Evolutionary conservation across 2,113 vertebrate species (phyloP).

Genomic region (Psephotus haematonotus): DNA sequence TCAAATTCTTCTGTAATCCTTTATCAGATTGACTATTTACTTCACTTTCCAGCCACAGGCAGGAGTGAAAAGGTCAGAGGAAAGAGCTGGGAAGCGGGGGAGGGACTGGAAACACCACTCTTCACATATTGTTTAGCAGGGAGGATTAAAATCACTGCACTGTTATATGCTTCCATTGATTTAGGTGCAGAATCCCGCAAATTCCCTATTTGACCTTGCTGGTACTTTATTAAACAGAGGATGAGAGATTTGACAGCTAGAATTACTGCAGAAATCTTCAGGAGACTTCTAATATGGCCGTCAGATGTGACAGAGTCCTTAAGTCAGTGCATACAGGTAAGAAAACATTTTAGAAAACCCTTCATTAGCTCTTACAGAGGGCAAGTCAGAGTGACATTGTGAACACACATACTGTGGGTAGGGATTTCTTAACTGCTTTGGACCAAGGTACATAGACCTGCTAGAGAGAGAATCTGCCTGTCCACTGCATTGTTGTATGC

Average conservation of each 20-base stretch:
- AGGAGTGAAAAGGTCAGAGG: not conserved
- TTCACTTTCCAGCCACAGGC: not conserved
- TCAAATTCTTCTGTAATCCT: not conserved
- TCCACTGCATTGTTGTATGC: not conserved
- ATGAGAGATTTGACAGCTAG: not conserved
- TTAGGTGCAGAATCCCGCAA: not conserved
- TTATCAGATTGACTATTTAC: not conserved
- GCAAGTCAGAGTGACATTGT: not conserved
- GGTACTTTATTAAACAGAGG: not conserved
- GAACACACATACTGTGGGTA: not conserved
- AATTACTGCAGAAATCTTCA: not conserved
- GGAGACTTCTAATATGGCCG: not conserved
- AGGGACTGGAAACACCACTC: not conserved
- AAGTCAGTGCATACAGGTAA: not conserved
- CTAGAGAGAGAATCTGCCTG: not conserved
- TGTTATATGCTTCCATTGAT: not conserved
- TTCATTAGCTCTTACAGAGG: not conserved
- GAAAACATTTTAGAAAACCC: not conserved
- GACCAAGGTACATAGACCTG: not conserved
- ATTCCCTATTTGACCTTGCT: not conserved
- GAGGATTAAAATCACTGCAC: not conserved
- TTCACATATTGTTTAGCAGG: not conserved
- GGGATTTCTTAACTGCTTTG: not conserved
- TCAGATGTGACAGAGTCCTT: not conserved
- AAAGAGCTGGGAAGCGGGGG: not conserved